Base-by-base conservation (phyloP, 2,888 invertebrate species). In the Gryllus longicercus region DNA sequence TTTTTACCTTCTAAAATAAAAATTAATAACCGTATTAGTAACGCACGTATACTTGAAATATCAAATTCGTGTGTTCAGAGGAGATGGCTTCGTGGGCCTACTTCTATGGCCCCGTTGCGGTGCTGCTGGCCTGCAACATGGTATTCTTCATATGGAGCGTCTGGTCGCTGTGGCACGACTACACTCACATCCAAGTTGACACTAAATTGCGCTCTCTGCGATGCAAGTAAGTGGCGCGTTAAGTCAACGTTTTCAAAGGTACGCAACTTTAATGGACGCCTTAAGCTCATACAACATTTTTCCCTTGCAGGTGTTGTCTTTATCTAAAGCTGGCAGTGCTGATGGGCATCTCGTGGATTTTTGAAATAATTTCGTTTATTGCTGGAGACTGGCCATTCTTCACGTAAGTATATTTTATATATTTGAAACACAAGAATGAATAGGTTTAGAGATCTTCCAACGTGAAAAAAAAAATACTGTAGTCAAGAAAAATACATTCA, bases 311-410 rank as follows among this genome's bases (percentile, higher is more conserved):
- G 78, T 82, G 80, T 25, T 25, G 80, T 12, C 79, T 83, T 49
- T 93, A 92, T 79, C 84, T 92, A 5, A 93, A 92, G 85, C 86
- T 93, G 81, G 91, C 92, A 83, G 86, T 93, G 8, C 89, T 93
- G 0, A 93, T 93, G 92, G 93, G 93, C 4, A 88, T 93, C 77
- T 90, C 91, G 0, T 93, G 93, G 93, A 89, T 92, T 82, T 93
- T 93, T 83, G 93, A 93, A 86, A 89, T 93, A 18, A 86, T 90
- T 18, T 90, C 90, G 2, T 86, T 81, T 77, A 74, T 80, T 50
- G 51, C 51, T 18, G 79, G 80, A 10, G 51, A 75, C n/a, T 63
- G 75, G 25, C 50, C 79, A 23, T 78, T 78, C 16, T 82, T 82
- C 78, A 83, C 83, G 83, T 83, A 78, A 82, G 82, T 82, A 81